Base-by-base conservation (phyloP, 2,888 invertebrate genomes). In the Blomia tropicalis region DNA sequence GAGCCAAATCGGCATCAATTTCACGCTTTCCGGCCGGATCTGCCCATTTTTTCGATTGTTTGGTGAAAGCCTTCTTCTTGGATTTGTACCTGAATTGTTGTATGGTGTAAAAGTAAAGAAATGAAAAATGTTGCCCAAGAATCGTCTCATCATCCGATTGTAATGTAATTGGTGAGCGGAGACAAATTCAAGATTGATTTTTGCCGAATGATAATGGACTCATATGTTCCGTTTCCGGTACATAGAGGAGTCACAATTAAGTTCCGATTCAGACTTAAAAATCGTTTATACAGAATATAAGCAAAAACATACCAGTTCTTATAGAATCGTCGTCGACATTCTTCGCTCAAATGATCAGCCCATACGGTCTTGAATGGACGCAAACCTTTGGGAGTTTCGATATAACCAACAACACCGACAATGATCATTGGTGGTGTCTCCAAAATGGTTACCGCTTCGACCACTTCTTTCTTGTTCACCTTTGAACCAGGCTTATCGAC, bases 1-100 rank as follows among this genome's bases (percentile, higher is more conserved):
- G 95, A 77, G 84, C 85, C 74, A 99, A 85, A 73, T 98, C 93
- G 70, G 86, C 85, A 71, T 95, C 93, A 75, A 99, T 95, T 68
- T 90, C 87, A 77, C 92, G 90, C 75, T 88, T 87, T 64, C 98
- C 98, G 70, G 87, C 81, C 71, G 90, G 88, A 79, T 96, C 96
- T 71, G 87, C 85, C 96, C 98, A 99, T 77, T 96, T 98, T 80
- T 95, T 95, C 74, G 89, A 85, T 66, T 90, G 83, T 78, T 96
- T 96, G 69, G 91, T 88, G 79, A 96, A 98, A 68, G 98, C 98
- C 90, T 95, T 96, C 89, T 95, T 98, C 84, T 98, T 93, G 77
- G 91, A 90, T 79, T 91, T 89, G 80, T 92, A 95, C 98, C 98
- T 98, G 29, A 19, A 29, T 11, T 75, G 67, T 64, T 59, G 53